A percentile compares a stretch with the other conserved stretches of the same genome.
These are phyloP conservation scores for Aphis gossypii DNA, from an alignment of 1,140 invertebrate genomes.

Conservation along the genomic window DNA sequence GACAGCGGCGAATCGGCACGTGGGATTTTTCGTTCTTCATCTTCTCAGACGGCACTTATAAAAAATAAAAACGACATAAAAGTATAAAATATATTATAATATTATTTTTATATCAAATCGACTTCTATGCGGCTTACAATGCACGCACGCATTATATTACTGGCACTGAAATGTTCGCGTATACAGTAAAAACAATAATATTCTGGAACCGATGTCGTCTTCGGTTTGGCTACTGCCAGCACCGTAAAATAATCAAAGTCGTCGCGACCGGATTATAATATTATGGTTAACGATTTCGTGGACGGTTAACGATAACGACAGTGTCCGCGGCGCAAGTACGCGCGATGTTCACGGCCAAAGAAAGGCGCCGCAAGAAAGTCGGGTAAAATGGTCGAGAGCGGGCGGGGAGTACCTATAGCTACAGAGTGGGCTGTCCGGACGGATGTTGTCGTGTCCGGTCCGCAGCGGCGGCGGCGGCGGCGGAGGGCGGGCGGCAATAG, in stretches of 20 bases:
- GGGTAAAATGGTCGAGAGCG: not conserved
- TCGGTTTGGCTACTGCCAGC: not conserved
- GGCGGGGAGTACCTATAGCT: not conserved
- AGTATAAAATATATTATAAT: not conserved
- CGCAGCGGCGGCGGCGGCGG: not conserved
- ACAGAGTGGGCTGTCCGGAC: not conserved
- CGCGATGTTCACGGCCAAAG: slow-evolving; percentile 45
- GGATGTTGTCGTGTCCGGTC: slow-evolving; percentile 51
- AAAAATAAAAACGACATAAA: not conserved
- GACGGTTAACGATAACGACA: not conserved
- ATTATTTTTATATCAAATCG: not conserved
- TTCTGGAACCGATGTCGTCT: not conserved
- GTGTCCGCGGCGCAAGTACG: slow-evolving; percentile 1
- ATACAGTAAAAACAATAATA: not conserved
- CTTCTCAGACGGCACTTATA: not conserved
- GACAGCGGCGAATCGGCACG: not conserved
- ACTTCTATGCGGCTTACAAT: not conserved
- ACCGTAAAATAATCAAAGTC: not conserved
- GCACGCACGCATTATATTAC: not conserved
- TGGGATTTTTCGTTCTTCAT: not conserved
- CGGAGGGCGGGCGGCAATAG: not conserved
- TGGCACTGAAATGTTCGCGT: not conserved
- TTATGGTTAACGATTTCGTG: slow-evolving; percentile 7
- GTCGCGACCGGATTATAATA: not conserved
- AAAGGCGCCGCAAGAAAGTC: slow-evolving; percentile 52